Base-by-base conservation (phyloP, 92 coral and sea anemone species). In the Phenganax stokvisi region DNA sequence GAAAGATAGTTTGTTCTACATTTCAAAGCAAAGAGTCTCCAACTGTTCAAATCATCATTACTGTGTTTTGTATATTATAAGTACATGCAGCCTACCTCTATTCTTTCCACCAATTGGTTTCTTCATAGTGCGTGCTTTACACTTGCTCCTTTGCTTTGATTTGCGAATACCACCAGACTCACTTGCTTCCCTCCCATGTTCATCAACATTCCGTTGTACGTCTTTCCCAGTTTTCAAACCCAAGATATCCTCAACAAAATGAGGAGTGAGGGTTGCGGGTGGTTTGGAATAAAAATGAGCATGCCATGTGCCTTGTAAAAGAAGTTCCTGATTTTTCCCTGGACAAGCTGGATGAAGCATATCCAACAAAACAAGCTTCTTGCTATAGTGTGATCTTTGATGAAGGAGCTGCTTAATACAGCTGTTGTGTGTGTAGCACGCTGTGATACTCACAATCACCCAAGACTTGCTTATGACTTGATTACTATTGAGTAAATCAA, bases 401-500 rank as follows among this genome's bases (percentile, higher is more conserved):
- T 44, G 58, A 12, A 72, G 20, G 51, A 8, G 77, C 28, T 28
- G 63, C 80, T 83, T 57, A 53, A 16, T 56, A 54, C 61, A 12
- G 60, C 57, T 65, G 72, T 51, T 58, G 61, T 15, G 51, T 79
- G 69, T 79, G 74, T 51, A 62, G 17, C 74, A 63, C 72, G 72
- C 83, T 79, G 83, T 64, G 83, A 60, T 20, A 17, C 83, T 44
- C 83, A 63, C 74, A 79, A 27, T 79, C 56, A 37, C 68, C 12
- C 12, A 51, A 51, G 83, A 79, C 83, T 79, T 79, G 74, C 72
- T 64, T 79, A 64, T 79, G 83, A 84, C 91, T 85, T 87, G 86
- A 90, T 93, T 87, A 91, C 89, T 96, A 96, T 96, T 90, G 91
- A 91, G 89, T 96, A 96, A 92, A 96, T 96, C 97, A 96, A 92